Conservation (phyloP, 1,140 invertebrate genomes). For the Lysiphlebus fabarum region DNA sequence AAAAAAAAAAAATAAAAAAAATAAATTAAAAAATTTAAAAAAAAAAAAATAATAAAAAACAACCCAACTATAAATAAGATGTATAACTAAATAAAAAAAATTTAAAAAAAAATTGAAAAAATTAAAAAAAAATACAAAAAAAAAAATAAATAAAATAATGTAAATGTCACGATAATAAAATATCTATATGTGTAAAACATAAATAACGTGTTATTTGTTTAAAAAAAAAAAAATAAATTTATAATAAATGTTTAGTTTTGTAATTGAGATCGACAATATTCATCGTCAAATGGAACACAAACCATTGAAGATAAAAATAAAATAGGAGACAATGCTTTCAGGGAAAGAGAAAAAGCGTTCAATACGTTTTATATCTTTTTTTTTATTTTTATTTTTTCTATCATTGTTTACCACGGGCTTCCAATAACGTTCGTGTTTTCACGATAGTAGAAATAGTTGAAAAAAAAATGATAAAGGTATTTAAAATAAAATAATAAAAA, state of each 20-base stretch:
- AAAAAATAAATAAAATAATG: slow-evolving; percentile 10
- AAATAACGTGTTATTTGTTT: not conserved
- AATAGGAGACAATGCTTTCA: not conserved
- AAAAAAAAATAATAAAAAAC: not conserved
- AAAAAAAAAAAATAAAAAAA: slow-evolving; percentile 4
- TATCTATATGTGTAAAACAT: slow-evolving; percentile 15
- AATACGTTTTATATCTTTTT: slow-evolving; percentile 15
- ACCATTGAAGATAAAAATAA: slow-evolving; percentile 1
- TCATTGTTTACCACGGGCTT: slow-evolving; percentile 7
- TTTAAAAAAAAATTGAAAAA: too few relatives aligned
- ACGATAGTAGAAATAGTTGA: not conserved
- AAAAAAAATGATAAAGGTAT: too few relatives aligned
- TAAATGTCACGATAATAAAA: slow-evolving; percentile 15
- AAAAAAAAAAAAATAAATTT: too few relatives aligned
- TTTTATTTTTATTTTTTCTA: not conserved
- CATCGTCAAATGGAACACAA: not conserved
- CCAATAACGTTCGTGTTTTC: slow-evolving; percentile 23
- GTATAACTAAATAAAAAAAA: not conserved
- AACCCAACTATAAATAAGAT: not conserved
- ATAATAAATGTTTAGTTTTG: too few relatives aligned
- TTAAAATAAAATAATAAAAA: too few relatives aligned
- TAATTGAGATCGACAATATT: not conserved
- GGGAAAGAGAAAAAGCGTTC: slow-evolving; percentile 13
- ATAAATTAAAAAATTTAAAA: slow-evolving; percentile 6
- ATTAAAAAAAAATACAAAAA: slow-evolving; percentile 2